A percentile compares a stretch with the other conserved stretches of the same genome.
Conservation (phyloP, 37 sponge, comb jelly and placozoan genomes). For the Amphimedon queenslandica region DNA sequence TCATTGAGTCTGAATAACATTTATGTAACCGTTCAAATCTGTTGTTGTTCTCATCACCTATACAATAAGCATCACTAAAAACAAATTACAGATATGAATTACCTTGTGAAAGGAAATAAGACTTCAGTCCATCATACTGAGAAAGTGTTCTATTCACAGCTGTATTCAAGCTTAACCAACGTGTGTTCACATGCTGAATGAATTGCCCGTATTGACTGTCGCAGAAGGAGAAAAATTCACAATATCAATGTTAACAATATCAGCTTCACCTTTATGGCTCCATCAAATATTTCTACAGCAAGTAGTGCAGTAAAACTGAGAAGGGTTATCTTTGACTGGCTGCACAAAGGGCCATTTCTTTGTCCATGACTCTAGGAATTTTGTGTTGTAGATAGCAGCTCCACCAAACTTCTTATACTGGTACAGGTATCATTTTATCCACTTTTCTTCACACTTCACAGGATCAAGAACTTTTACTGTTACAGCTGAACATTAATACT, state of each 20-base stretch:
- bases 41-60: constrained; percentile 9
- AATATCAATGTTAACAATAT: constrained; percentile 28
- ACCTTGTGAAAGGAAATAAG: too few species aligned
- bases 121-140: constrained; percentile 9
- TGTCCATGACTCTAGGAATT: constrained; percentile 33
- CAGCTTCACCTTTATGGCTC: constrained; percentile 40
- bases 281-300: constrained; percentile 20
- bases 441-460: too few species aligned
- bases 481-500: too few species aligned
- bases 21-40: constrained; percentile 5
- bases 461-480: too few species aligned
- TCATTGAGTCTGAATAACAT: constrained; percentile 27
- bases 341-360: constrained; percentile 40
- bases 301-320: constrained; percentile 17
- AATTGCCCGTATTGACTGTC: constrained; percentile 38
- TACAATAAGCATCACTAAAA: too few species aligned
- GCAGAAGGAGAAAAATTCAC: constrained; percentile 50
- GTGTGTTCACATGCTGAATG: constrained; percentile 32
- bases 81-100: too few species aligned
- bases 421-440: too few species aligned
- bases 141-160: constrained; percentile 26
- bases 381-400: constrained; percentile 21
- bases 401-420: too few species aligned
- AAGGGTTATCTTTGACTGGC: constrained; percentile 9
- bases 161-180: constrained; percentile 41